Conservation (phyloP, 23 tunicate genomes). For the Halocynthia roretzi region DNA sequence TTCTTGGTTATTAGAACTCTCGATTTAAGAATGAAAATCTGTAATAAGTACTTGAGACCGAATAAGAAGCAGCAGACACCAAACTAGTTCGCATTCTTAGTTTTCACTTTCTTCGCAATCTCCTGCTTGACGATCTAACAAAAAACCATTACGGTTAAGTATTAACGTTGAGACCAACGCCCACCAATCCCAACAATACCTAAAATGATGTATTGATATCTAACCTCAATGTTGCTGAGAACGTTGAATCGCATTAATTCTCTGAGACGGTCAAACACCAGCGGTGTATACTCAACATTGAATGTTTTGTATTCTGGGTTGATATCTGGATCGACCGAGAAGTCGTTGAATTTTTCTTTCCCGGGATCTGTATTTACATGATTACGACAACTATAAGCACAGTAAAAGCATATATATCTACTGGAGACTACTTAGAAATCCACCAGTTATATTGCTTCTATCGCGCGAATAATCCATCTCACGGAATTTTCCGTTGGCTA, state of each 20-base stretch:
- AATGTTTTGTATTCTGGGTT: slow-evolving; percentile 18
- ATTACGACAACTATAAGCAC: neutral
- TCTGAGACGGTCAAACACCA: slow-evolving; percentile 16
- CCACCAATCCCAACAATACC: too few species aligned
- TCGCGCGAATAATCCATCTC: neutral
- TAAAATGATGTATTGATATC: neutral
- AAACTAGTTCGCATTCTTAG: too few species aligned
- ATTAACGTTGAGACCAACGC: too few species aligned
- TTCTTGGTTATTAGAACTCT: too few species aligned
- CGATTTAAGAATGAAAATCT: too few species aligned
- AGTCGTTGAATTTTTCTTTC: neutral
- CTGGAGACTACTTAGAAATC: neutral
- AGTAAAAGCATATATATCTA: neutral
- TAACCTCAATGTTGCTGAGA: neutral
- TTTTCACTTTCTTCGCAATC: too few species aligned
- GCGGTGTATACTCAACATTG: neutral
- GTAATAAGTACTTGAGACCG: too few species aligned
- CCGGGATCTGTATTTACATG: neutral
- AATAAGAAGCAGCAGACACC: too few species aligned
- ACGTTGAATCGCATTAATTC: slow-evolving; percentile 10
- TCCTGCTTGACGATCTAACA: too few species aligned
- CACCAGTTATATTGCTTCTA: neutral
- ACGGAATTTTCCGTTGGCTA: slow-evolving; percentile 4
- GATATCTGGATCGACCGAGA: slow-evolving; percentile 16
- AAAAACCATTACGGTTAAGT: too few species aligned